Evolutionary conservation across 2,888 invertebrate genomes (phyloP), one percentile per base, ranked within the genome.

Genomic region (Campopleginae sp.): DNA sequence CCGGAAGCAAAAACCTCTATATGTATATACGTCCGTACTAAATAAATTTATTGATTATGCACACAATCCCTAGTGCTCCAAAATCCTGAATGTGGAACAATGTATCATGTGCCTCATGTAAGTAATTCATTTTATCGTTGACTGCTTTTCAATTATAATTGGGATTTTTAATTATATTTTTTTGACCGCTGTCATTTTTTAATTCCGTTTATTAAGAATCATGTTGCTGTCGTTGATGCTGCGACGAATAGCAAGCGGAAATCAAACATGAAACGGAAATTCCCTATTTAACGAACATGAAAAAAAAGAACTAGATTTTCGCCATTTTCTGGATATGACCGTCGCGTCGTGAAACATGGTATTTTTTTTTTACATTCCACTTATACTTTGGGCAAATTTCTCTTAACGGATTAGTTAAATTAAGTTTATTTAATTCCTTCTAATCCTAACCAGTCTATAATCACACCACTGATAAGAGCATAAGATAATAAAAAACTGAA

Each of bases 1-100:
- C 63, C 51, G 66, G 77, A 80, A 54, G 65, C 70, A 44, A 46
- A 46, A 14, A 74, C 54, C 2, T 46, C 46, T 51, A 51, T 70
- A 38, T 48, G 23, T 23, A 61, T 48, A 79, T 46, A 77, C 33
- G n/a, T 4, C 19, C 63, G 27, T 17, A 68, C 23, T 27, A 66
- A 42, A 46, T 54, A 54, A 79, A 71, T 63, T 71, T 71, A 79
- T 79, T 79, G 79, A 79, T 79, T 79, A 61, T 79, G 61, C 70
- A 38, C 54, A 79, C 68, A 44, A 38, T 76, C 63, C 63, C 48
- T 65, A 54, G 58, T 42, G 42, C 42, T 58, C 42, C 14, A 72
- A 31, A 72, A 58, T 38, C 58, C 1, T 23, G 19, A 54, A 58
- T 54, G 14, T 17, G n/a, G n/a, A 42, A 42, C 38, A 6, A n/a